Base-by-base conservation (phyloP, 2,113 vertebrate genomes). In the Paracanthobrama guichenoti region DNA sequence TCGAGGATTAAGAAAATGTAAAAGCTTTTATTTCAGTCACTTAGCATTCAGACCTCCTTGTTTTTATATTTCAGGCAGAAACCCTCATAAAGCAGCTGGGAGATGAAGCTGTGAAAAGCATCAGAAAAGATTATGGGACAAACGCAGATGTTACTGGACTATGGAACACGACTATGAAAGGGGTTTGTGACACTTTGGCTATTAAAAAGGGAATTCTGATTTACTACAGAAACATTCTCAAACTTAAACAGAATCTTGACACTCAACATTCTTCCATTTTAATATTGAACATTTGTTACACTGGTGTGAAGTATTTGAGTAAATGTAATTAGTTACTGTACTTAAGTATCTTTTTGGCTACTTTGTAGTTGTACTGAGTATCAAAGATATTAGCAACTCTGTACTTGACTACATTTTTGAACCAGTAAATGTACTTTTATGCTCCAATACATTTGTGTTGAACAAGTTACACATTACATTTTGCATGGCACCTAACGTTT, bases 91-190 rank as follows among this genome's bases (percentile, higher is more conserved):
- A 5, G 2, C 87, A 94, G 69, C 0, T 95, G 1, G 91, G 94
- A n/a, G 12, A 0, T 0, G 80, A 84, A 31, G 91, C 91, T 0
- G 91, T 91, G 20, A 1, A 85, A 1, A 91, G 28, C 76, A 92
- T 96, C 84, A 85, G 39, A 73, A 66, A 84, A 0, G 92, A 93
- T 22, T 96, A 92, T 31, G 95, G 94, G 13, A 0, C 6, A 1
- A 90, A 92, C 20, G 0, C 55, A 0, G 94, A 95, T 22, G 0
- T 94, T 60, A 95, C 95, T 0, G 89, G 89, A 22, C 86, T 95
- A 8, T 96, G 95, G 95, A 89, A 95, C 2, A 44, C 89, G 0
- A 93, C 93, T 0, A 96, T 96, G 96, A 84, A 18, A 44, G 84
- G 90, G 88, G 95, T 96, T 86, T 73, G 72, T 66, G 46, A 81